Conservation (phyloP, 2,888 invertebrate species). For the Dromius quadrimaculatus region DNA sequence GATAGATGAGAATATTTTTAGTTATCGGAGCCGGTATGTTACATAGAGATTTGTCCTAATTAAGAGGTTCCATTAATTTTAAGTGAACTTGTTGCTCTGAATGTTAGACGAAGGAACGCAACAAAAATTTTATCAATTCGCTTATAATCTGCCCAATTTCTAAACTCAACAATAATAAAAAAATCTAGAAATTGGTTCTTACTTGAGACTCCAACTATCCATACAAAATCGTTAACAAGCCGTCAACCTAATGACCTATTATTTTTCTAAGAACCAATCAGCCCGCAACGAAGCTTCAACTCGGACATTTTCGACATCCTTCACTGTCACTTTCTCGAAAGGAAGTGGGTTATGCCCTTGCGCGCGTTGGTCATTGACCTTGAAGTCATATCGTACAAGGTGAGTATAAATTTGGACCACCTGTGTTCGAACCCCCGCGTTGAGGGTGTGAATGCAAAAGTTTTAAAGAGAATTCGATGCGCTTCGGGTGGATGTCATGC, state of each 20-base stretch:
- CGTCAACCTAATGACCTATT: constrained; percentile 47
- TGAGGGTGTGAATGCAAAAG: constrained; percentile 11
- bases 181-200: not conserved
- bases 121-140: constrained; percentile 4
- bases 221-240: constrained; percentile 32
- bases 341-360: constrained; percentile 34
- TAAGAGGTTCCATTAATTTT: not conserved
- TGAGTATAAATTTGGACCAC: constrained; percentile 1
- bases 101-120: too few species aligned
- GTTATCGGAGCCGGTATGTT: not conserved
- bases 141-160: not conserved
- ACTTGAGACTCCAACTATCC: not conserved
- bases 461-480: constrained; percentile 19
- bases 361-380: not conserved
- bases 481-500: too few species aligned
- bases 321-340: constrained; percentile 39
- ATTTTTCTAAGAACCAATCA: constrained; percentile 44
- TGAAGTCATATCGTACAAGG: constrained; percentile 14
- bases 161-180: not conserved
- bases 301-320: constrained; percentile 7
- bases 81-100: too few species aligned
- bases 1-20: constrained; percentile 11
- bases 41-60: not conserved
- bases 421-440: constrained; percentile 21
- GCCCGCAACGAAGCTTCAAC: constrained; percentile 26